A percentile compares a stretch with the other conserved stretches of the same genome.
Evolutionary conservation across 2,888 invertebrate genomes (phyloP).

Genomic region (Automeris io): DNA sequence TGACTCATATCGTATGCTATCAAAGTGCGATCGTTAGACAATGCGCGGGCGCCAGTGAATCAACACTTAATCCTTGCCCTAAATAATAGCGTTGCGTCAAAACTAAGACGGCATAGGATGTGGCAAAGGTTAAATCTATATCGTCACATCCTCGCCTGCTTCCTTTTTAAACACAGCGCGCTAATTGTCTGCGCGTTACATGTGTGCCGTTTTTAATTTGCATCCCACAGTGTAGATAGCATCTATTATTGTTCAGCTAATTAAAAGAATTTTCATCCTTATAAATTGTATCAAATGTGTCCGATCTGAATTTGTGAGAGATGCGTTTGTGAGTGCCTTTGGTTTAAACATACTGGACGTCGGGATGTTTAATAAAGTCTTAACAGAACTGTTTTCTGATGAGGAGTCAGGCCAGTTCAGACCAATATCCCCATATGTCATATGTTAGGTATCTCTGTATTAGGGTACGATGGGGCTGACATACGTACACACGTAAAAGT

Average conservation of each 20-base stretch:
- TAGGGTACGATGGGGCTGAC: no score
- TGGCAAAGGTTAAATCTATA: conserved; percentile 72
- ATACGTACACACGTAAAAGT: no score
- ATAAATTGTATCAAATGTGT: no score
- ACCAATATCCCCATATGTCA: no score
- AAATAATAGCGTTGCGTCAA: conserved; percentile 37
- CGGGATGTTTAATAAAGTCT: no score
- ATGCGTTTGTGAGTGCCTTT: no score
- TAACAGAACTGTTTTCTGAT: no score
- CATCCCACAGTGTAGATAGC: conserved; percentile 20
- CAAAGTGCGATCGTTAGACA: neutral
- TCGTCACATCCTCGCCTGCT: conserved; percentile 65
- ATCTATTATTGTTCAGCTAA: neutral
- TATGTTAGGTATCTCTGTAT: no score
- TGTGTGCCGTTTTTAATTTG: conserved; percentile 26
- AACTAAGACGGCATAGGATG: conserved; percentile 66
- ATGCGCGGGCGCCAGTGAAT: conserved; percentile 14
- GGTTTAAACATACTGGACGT: no score
- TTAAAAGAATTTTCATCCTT: no score
- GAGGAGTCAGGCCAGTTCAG: no score
- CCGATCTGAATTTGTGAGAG: no score
- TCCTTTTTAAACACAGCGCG: conserved; percentile 58
- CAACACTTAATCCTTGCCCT: conserved; percentile 40
- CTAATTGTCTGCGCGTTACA: conserved; percentile 50
- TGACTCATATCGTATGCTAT: neutral